Evolutionary conservation across 2,888 invertebrate genomes (phyloP).

Genomic region (Melanostoma mellinum): DNA sequence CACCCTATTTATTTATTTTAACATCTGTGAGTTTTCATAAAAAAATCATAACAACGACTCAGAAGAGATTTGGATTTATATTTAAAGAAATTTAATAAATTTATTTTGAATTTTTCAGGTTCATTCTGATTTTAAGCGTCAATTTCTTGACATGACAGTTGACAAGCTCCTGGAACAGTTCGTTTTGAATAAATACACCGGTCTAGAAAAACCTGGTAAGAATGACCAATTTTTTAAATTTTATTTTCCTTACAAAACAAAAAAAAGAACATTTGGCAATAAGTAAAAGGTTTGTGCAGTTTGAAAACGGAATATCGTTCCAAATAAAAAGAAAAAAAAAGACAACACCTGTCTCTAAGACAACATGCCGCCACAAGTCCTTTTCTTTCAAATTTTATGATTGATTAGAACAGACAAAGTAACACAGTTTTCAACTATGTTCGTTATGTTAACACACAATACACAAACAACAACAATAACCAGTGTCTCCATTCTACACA

Average conservation of each 20-base stretch:
- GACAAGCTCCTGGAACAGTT: conserved; percentile 96
- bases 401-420: conserved; percentile 26
- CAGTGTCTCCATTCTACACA: neutral
- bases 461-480: neutral
- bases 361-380: conserved; percentile 31
- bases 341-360: conserved; percentile 4
- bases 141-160: conserved; percentile 95
- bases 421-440: conserved; percentile 5
- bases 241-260: conserved; percentile 26
- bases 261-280: conserved; percentile 30
- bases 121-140: conserved; percentile 95
- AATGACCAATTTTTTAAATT: conserved; percentile 28
- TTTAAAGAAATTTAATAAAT: neutral
- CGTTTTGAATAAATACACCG: conserved; percentile 95
- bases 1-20: no score
- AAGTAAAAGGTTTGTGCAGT: conserved; percentile 68
- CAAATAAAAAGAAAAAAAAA: conserved; percentile 3
- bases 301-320: conserved; percentile 65
- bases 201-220: conserved; percentile 95
- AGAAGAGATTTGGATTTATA: neutral
- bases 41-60: neutral
- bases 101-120: conserved; percentile 83
- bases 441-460: neutral
- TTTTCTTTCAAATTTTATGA: conserved; percentile 13
- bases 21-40: no score